Base-by-base conservation (phyloP, 2,888 invertebrate genomes). In the Erebia epiphron region DNA sequence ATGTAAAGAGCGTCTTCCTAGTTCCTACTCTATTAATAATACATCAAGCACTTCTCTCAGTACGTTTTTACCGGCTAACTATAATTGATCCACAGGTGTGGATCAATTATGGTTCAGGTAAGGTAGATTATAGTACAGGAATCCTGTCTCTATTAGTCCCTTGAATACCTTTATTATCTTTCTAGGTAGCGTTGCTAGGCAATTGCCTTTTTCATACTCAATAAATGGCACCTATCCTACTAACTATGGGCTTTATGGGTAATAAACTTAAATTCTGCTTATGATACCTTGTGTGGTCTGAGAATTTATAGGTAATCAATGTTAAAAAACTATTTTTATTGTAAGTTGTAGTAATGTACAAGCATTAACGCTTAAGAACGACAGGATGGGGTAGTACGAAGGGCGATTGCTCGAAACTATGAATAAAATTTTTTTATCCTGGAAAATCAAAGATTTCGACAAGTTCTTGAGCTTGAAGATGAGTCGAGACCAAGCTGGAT, bases 111-210 rank as follows among this genome's bases (percentile, higher is more conserved):
- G 4, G 26, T 26, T 26, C 26, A 35, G 35, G 35, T 35, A 26
- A 35, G 35, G 35, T 35, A 35, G 35, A 35, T 35, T 35, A 35
- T 35, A 41, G 62, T 64, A 66, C 43, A 60, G 62, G 71, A 76
- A 75, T 73, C 68, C 66, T 67, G 68, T 71, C 70, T 74, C 73
- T 67, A 72, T 72, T 71, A 73, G 68, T 69, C 68, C 58, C 73
- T 73, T 66, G 61, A 41, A 56, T 50, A 67, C 49, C 54, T 68
- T 72, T 66, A 65, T 67, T 16, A n/a, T 35, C 35, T 63, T 68
- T 69, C 68, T 69, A 35, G 56, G 69, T 56, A 56, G 26, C 26
- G 54, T 50, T 58, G 8, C 18, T 49, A 35, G n/a, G 58, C 67
- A 67, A 58, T 67, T 66, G 7, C 18, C 49, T 58, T 61, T 66